Evolutionary conservation across 1,140 invertebrate genomes (phyloP), one percentile per base, ranked within the genome.

Genomic region (Stegodyphus dumicola): DNA sequence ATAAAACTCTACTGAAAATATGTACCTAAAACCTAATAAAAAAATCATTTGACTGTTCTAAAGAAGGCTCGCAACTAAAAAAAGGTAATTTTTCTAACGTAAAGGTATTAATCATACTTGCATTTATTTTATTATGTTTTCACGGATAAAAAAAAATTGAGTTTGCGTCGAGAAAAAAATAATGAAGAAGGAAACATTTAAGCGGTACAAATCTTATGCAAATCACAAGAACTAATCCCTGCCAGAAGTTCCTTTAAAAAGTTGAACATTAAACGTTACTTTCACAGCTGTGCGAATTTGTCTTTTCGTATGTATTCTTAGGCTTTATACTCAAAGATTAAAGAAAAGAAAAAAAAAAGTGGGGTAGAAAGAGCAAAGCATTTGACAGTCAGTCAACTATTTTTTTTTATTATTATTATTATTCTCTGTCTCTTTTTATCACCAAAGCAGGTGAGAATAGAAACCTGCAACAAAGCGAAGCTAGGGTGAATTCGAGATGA

Each of bases 311-410:
- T 60, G 56, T 60, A 60, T 60, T 60, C 56, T 10, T 60, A 9
- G 2, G 56, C 56, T 60, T 60, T 60, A 60, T 1, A 33, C 33
- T 33, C 65, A 69, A 71, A 81, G 78, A 81, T 81, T 81, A 80
- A 80, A 54, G 60, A 60, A 18, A 33, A 66, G 60, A 70, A 75
- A 17, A 75, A 75, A 70, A 67, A n/a, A 18, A 54, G 51, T 10
- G 33, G 33, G 33, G 3, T 33, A 77, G 64, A 64, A 51, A 17
- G 13, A 15, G 65, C 60, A 70, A 56, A 33, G 77, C 52, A 70
- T 66, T 71, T 79, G 78, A 64, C 67, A 81, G 78, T 60, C 78
- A 79, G 77, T 79, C 77, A 79, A 79, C 77, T 65, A 48, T 78
- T 78, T 78, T 53, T 78, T 78, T 78, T 17, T 51, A 51, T 10